Percentiles rank a stretch among this genome's conserved stretches.
Conservation (phyloP, 2,888 invertebrate genomes). For the Hybos culiciformis region DNA sequence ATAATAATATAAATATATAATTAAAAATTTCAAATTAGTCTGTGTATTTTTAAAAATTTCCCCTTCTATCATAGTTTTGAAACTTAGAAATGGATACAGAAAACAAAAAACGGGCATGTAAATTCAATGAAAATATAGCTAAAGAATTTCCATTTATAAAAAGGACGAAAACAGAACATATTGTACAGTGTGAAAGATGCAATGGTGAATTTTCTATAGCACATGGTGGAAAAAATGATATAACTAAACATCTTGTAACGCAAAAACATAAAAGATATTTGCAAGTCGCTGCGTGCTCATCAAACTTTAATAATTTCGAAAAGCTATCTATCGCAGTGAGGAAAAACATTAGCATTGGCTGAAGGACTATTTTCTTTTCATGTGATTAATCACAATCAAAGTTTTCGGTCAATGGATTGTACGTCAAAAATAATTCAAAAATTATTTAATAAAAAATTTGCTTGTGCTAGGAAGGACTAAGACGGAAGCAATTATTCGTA, state of each 20-base stretch:
- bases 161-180: neutral
- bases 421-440: conserved; percentile 4
- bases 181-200: conserved; percentile 3
- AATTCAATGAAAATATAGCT: neutral
- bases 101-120: conserved; percentile 1
- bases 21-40: neutral
- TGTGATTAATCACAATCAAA: conserved; percentile 7
- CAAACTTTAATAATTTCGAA: neutral
- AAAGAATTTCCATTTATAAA: conserved; percentile 3
- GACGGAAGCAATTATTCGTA: conserved; percentile 3
- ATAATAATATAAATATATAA: neutral
- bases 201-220: conserved; percentile 4
- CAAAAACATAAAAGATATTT: conserved; percentile 1
- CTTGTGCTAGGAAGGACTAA: conserved; percentile 6
- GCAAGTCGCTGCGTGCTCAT: neutral
- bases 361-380: conserved; percentile 3
- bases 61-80: neutral
- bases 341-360: neutral
- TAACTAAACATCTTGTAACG: conserved; percentile 2
- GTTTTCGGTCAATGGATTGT: conserved; percentile 9
- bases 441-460: conserved; percentile 7
- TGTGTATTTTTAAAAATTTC: neutral
- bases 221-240: conserved; percentile 4
- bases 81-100: neutral
- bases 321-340: no score